Conservation (phyloP, 2,113 vertebrate genomes). For the human region GRCh38 chr9:97737501-97738000, state of each 20-base stretch:
- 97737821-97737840: slow-evolving; percentile 50
- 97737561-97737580: neutral
- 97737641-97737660: neutral
- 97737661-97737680: neutral
- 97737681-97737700: neutral
- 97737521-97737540: neutral
- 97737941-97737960: slow-evolving; percentile 69
- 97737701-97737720: neutral
- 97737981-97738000: neutral
- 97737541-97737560: neutral
- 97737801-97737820: neutral
- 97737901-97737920: slow-evolving; percentile 73
- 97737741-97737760: neutral
- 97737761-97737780: neutral
- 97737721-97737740: neutral
- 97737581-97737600: neutral
- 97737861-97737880: slow-evolving; percentile 71
- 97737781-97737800: neutral
- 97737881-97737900: slow-evolving; percentile 63
- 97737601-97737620: neutral
- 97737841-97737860: slow-evolving; percentile 7
- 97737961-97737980: neutral
- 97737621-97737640: neutral
- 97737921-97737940: slow-evolving; percentile 76
- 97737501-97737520: neutral